Percentiles rank a stretch among this genome's conserved stretches.
These are phyloP conservation scores for Falco concolor DNA, from an alignment of 2,797 vertebrate genomes.

Conservation along the genomic window DNA sequence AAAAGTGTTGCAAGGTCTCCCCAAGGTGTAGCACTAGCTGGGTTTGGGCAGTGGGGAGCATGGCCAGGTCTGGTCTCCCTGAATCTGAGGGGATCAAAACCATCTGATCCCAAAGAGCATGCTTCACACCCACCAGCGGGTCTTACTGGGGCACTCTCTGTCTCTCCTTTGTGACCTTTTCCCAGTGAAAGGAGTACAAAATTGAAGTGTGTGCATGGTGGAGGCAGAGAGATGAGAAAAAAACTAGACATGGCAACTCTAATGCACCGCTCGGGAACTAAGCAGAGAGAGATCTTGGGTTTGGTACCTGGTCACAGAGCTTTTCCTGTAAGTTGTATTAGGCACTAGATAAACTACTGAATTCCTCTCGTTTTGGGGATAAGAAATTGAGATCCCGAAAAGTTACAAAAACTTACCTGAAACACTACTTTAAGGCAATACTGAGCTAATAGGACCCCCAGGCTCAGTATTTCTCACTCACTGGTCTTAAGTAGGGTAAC, in stretches of 20 bases:
- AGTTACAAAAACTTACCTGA: neutral
- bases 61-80: neutral
- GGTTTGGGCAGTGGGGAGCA: neutral
- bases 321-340: neutral
- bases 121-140: neutral
- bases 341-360: neutral
- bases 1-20: neutral
- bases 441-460: neutral
- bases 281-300: neutral
- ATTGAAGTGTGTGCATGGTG: neutral
- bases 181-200: neutral
- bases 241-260: neutral
- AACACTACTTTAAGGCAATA: neutral
- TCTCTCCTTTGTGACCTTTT: neutral
- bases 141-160: neutral
- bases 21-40: neutral
- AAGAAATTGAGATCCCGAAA: neutral
- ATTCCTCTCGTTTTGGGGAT: neutral
- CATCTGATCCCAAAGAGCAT: accelerated
- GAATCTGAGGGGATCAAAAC: neutral
- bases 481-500: neutral
- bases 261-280: neutral
- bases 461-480: neutral
- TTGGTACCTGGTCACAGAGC: neutral
- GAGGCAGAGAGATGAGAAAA: neutral